Conservation (phyloP, 2,888 invertebrate genomes). For the Leucoptera coffeella region DNA sequence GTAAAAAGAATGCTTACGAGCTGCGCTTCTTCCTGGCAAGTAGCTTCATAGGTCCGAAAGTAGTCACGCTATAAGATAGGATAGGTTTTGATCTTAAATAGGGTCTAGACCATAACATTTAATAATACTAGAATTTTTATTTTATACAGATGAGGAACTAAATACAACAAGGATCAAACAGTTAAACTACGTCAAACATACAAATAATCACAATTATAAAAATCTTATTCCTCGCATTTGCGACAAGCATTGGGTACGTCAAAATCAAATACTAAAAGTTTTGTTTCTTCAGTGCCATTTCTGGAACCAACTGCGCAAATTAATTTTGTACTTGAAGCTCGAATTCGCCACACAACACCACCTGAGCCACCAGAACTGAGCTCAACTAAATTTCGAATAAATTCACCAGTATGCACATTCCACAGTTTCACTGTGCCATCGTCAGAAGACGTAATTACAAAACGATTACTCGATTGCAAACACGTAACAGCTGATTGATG, state of each 20-base stretch:
- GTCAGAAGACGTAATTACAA: conserved; percentile 98
- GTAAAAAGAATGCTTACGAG: too few species aligned
- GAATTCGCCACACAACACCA: conserved; percentile 97
- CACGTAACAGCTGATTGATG: conserved; percentile 99
- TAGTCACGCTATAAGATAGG: too few species aligned
- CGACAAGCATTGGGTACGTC: conserved; percentile 73
- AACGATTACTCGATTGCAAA: conserved; percentile 92
- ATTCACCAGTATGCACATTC: conserved; percentile 95
- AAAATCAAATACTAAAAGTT: conserved; percentile 94
- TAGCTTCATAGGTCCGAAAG: too few species aligned
- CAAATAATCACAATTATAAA: too few species aligned
- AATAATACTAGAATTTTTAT: too few species aligned
- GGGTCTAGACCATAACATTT: too few species aligned
- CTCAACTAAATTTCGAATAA: conserved; percentile 91
- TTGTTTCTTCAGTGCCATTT: conserved; percentile 98
- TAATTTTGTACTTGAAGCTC: conserved; percentile 90
- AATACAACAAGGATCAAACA: too few species aligned
- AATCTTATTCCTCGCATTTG: conserved; percentile 51
- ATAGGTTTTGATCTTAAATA: too few species aligned
- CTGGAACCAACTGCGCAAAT: conserved; percentile 98
- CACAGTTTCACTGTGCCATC: conserved; percentile 99
- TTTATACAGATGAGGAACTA: too few species aligned
- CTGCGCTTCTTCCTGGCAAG: too few species aligned
- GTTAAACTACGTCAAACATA: too few species aligned
- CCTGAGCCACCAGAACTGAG: conserved; percentile 94